Percentiles rank a stretch among this genome's conserved stretches.
phyloP scores from a whole-genome alignment of 2,797 vertebrate genomes.

The Myripristis jacobus region DNA sequence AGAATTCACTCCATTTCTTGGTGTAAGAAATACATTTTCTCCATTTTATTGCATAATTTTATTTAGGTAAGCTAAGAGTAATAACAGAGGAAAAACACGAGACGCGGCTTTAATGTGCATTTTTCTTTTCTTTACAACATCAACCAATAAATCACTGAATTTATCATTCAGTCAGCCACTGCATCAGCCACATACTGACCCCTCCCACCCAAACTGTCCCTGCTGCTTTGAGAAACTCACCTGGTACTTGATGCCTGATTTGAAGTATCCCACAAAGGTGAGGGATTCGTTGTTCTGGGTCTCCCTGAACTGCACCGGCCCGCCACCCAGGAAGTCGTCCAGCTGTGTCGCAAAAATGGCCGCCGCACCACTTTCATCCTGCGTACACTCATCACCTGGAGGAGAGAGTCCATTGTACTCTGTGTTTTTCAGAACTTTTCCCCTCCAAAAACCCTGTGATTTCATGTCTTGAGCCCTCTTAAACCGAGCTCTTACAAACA shows the following conservation, averaged over 20 bases:
- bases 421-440: neutral
- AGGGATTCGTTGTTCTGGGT: conserved; percentile 90
- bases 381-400: conserved; percentile 91
- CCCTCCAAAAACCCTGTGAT: neutral
- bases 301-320: conserved; percentile 92
- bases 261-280: conserved; percentile 94
- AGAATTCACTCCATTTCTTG: no score
- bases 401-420: neutral
- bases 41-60: no score
- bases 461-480: neutral
- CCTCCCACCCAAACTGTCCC: neutral
- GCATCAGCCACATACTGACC: neutral
- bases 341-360: conserved; percentile 95
- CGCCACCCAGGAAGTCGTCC: conserved; percentile 92
- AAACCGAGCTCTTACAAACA: neutral
- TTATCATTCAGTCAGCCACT: neutral
- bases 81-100: no score
- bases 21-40: no score
- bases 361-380: conserved; percentile 93
- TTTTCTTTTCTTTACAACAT: neutral
- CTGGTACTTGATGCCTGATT: conserved; percentile 94
- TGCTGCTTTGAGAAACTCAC: conserved; percentile 68
- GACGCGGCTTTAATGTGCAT: no score
- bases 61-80: no score
- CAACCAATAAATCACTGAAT: neutral